A percentile compares a stretch with the other conserved stretches of the same genome.
Evolutionary conservation across 2,113 vertebrate species (phyloP).

Genomic region (Prinia subflava): DNA sequence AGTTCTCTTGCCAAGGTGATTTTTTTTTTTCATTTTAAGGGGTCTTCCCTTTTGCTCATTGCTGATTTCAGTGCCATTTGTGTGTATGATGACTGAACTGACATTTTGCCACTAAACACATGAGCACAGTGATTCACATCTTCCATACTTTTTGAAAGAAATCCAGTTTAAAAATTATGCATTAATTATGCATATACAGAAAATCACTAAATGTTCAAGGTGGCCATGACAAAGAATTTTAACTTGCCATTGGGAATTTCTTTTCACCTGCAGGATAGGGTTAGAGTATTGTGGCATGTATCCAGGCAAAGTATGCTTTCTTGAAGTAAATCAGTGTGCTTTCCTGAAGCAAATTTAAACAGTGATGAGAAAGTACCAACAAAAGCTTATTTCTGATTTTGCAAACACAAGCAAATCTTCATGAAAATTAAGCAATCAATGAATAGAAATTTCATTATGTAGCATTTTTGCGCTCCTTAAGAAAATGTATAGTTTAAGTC

Average conservation of each 20-base stretch:
- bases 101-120: not conserved
- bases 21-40: not conserved
- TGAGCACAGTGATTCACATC: not conserved
- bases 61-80: not conserved
- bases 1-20: not conserved
- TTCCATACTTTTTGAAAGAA: not conserved
- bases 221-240: not conserved
- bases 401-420: conserved; percentile 9
- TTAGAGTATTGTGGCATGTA: not conserved
- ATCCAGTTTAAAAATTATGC: fast-evolving
- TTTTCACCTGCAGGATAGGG: not conserved
- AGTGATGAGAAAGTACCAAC: not conserved
- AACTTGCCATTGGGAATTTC: not conserved
- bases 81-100: not conserved
- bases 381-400: conserved; percentile 4
- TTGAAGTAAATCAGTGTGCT: not conserved
- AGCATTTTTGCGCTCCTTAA: not conserved
- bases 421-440: not conserved
- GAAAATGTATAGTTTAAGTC: conserved; percentile 8
- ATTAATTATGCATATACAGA: not conserved
- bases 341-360: not conserved
- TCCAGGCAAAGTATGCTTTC: not conserved
- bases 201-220: not conserved
- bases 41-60: not conserved
- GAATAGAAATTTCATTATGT: conserved; percentile 7